Evolutionary conservation across 2,888 invertebrate species (phyloP).

Genomic region (Ennomos erosarius): DNA sequence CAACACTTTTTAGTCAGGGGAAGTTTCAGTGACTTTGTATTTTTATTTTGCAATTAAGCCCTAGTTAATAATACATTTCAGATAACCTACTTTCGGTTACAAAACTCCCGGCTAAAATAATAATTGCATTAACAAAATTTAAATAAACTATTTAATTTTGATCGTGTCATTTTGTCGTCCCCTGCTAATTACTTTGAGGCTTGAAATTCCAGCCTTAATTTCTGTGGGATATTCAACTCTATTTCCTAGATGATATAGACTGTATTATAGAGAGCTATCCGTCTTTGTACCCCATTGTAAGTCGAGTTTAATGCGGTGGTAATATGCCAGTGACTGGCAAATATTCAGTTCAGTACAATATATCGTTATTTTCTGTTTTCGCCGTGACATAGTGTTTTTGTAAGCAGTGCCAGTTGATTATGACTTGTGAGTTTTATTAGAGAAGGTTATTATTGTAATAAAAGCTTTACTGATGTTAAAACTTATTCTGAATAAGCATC

Average conservation of each 20-base stretch:
- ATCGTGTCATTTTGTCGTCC: slow-evolving; percentile 29
- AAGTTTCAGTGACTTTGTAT: too few relatives aligned
- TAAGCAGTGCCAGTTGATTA: slow-evolving; percentile 39
- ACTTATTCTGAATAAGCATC: background rate
- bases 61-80: too few relatives aligned
- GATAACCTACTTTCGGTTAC: too few relatives aligned
- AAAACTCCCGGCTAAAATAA: too few relatives aligned
- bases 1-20: too few relatives aligned
- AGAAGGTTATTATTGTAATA: slow-evolving; percentile 16
- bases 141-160: slow-evolving; percentile 13
- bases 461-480: slow-evolving; percentile 8
- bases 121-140: background rate
- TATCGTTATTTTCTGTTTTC: slow-evolving; percentile 43
- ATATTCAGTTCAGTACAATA: slow-evolving; percentile 41
- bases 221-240: slow-evolving; percentile 21
- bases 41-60: too few relatives aligned
- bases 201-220: slow-evolving; percentile 10
- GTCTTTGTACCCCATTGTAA: slow-evolving; percentile 48
- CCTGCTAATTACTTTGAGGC: slow-evolving; percentile 24
- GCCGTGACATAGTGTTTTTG: slow-evolving; percentile 43
- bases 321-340: slow-evolving; percentile 52
- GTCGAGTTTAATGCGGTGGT: slow-evolving; percentile 54
- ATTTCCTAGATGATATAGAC: slow-evolving; percentile 10
- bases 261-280: slow-evolving; percentile 33
- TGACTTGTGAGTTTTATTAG: slow-evolving; percentile 22